These are phyloP conservation scores for Glomeris marginata DNA, from an alignment of 2,888 invertebrate species.

Conservation along the genomic window DNA sequence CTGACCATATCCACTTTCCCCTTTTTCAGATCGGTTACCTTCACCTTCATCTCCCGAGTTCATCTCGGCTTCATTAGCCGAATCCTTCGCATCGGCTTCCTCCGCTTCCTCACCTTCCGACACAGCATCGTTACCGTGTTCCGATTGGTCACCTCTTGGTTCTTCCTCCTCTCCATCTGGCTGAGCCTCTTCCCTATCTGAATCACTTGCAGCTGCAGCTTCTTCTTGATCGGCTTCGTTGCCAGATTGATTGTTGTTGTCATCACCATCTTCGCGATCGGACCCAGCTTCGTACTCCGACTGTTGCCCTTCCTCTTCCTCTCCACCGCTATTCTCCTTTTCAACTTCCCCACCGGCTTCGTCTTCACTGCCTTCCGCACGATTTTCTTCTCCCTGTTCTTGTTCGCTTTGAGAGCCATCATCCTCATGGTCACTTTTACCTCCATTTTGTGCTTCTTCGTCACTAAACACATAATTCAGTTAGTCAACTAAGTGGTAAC, in stretches of 20 bases:
- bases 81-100: background rate
- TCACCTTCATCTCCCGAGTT: background rate
- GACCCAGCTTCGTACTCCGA: background rate
- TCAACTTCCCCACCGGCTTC: background rate
- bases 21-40: background rate
- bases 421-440: no score
- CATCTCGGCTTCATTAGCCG: no score
- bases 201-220: background rate
- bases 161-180: background rate
- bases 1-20: background rate
- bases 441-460: no score
- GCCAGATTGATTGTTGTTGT: background rate
- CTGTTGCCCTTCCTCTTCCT: background rate
- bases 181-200: background rate
- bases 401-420: no score
- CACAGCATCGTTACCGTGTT: background rate
- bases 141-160: no score
- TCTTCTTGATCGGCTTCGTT: constrained; percentile 1
- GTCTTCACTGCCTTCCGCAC: background rate
- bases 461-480: no score
- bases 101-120: background rate
- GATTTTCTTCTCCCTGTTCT: no score
- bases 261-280: background rate
- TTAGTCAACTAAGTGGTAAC: no score
- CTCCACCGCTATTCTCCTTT: background rate